Base-by-base conservation (phyloP, 2,113 vertebrate genomes). In the Colinus virginianus region DNA sequence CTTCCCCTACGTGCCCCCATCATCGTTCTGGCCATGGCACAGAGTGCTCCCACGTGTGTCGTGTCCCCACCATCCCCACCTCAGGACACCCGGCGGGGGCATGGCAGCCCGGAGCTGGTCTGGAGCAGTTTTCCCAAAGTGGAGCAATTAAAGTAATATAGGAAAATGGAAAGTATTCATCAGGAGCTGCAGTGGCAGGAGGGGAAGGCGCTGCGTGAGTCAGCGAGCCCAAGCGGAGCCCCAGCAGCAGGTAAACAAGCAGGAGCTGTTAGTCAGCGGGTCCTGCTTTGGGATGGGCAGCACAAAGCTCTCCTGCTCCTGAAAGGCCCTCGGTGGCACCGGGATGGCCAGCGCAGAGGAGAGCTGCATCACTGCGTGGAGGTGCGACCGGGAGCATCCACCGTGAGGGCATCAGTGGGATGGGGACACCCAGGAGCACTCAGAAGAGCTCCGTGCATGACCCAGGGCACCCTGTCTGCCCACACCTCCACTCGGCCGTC, bases 111-210 rank as follows among this genome's bases (percentile, higher is more conserved):
- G 28, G 26, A 78, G 80, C 71, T 51, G 4, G 71, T 63, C 58
- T 4, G 2, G 56, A 46, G 88, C 64, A 67, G 89, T 87, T 91
- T 82, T 49, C 61, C 63, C n/a, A 28, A 89, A 85, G 0, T 3
- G 85, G 71, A 71, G 76, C 76, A 79, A 91, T 95, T 92, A 91
- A 87, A 93, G 17, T 77, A 83, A 83, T 91, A 83, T 90, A 89
- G 84, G 78, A 78, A 92, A 90, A 94, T 87, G 93, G 90, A 89
- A 95, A 94, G 84, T 74, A 70, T 80, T 92, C 28, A 5, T 93
- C 90, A 95, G 90, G 66, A 90, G 78, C 74, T 72, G 83, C 53
- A 8, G 67, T 36, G 67, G 88, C 61, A 56, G 49, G 53, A 40
- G 53, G 14, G 11, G 67, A 95, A 91, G 74, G 90, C 1, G 4